These are phyloP conservation scores for Lissocephala sabroskyi DNA, from an alignment of 2,888 invertebrate genomes.

Conservation along the genomic window DNA sequence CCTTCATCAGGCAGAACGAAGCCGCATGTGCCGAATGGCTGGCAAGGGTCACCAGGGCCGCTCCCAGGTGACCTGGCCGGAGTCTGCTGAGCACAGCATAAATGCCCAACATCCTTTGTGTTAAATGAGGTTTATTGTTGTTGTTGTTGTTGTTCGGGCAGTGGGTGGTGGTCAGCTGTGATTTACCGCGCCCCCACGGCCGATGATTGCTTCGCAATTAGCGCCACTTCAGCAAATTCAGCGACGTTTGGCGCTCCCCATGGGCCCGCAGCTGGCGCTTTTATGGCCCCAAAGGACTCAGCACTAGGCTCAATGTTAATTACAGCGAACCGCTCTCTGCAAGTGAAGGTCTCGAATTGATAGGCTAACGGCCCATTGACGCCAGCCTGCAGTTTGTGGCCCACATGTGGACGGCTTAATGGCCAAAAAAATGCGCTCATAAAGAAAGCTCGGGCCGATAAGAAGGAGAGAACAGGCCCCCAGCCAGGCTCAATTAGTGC, in stretches of 20 bases:
- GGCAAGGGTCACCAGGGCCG: background rate
- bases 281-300: constrained; percentile 22
- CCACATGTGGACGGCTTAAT: constrained; percentile 12
- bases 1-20: constrained; percentile 39
- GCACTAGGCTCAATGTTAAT: constrained; percentile 21
- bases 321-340: constrained; percentile 23
- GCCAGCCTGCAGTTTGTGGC: constrained; percentile 28
- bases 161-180: constrained; percentile 25
- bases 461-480: background rate
- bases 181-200: constrained; percentile 44
- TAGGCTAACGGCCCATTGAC: constrained; percentile 33
- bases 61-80: background rate
- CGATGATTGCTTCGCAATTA: constrained; percentile 58
- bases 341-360: constrained; percentile 22
- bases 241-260: background rate
- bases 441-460: constrained; percentile 26
- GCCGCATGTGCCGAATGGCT: background rate
- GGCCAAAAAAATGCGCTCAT: constrained; percentile 30
- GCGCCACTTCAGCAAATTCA: constrained; percentile 55
- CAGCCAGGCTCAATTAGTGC: constrained; percentile 14
- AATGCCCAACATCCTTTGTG: constrained; percentile 13
- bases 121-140: background rate
- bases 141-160: constrained; percentile 2
- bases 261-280: constrained; percentile 4
- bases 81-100: constrained; percentile 3